Conservation (phyloP, 2,113 vertebrate species). For the Apodemus speciosus region DNA sequence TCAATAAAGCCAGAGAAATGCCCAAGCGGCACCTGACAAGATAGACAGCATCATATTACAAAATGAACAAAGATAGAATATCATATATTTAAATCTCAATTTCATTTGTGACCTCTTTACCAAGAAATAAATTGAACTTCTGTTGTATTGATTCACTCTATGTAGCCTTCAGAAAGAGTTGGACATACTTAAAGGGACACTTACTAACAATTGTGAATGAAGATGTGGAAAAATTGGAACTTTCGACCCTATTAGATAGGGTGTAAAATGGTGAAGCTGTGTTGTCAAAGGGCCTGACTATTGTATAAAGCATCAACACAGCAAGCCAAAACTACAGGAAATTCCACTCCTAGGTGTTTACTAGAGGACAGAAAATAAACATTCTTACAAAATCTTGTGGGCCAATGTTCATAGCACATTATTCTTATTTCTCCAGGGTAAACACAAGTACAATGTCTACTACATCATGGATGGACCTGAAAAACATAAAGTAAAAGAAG, state of each 20-base stretch:
- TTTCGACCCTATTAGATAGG: background rate
- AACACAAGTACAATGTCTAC: background rate
- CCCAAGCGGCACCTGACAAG: background rate
- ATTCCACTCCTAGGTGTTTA: background rate
- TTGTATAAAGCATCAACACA: slow-evolving; percentile 35
- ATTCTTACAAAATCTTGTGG: background rate
- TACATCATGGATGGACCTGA: background rate
- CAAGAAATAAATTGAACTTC: slow-evolving; percentile 35
- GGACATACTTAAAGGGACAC: slow-evolving; percentile 2
- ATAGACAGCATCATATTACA: background rate
- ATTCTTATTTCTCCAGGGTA: background rate
- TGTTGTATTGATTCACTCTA: slow-evolving; percentile 4
- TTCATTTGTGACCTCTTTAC: slow-evolving; percentile 47
- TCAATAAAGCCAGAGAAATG: slow-evolving; percentile 1
- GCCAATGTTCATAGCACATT: background rate
- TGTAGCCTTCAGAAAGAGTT: background rate
- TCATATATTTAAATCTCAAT: background rate
- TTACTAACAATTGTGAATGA: slow-evolving; percentile 20
- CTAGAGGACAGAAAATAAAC: slow-evolving; percentile 17
- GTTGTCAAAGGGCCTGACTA: background rate
- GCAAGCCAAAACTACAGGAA: background rate
- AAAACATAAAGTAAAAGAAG: slow-evolving; percentile 24
- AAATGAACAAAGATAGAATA: background rate
- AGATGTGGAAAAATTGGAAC: background rate
- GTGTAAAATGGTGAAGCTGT: background rate